Conservation (phyloP, 2,888 invertebrate genomes). For the Pedicia rivosa region DNA sequence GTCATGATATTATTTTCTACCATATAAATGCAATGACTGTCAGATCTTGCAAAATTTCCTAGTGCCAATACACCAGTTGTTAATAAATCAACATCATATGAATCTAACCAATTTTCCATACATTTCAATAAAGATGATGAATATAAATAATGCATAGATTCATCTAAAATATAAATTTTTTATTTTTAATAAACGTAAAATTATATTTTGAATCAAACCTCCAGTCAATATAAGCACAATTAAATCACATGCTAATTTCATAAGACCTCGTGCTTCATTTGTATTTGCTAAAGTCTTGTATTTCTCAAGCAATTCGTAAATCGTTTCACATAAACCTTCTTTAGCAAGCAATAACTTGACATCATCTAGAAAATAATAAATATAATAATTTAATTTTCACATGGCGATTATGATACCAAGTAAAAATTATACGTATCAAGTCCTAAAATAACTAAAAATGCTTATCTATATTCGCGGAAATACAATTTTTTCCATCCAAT, state of each 20-base stretch:
- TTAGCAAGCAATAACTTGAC: constrained; percentile 61
- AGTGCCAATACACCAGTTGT: constrained; percentile 73
- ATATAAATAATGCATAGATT: constrained; percentile 75
- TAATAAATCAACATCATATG: constrained; percentile 53
- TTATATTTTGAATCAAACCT: constrained; percentile 35
- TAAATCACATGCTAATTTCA: constrained; percentile 75
- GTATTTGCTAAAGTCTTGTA: constrained; percentile 47
- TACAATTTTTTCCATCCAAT: no score
- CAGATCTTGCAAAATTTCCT: constrained; percentile 80
- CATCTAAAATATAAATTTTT: constrained; percentile 39
- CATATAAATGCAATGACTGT: constrained; percentile 70
- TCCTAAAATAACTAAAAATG: constrained; percentile 9
- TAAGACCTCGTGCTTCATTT: constrained; percentile 44
- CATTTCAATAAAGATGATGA: constrained; percentile 49
- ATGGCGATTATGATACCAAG: no score
- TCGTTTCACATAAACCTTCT: constrained; percentile 57
- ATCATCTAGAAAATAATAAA: no score
- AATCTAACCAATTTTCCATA: constrained; percentile 62
- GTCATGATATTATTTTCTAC: constrained; percentile 62
- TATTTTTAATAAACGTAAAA: constrained; percentile 6
- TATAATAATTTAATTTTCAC: no score
- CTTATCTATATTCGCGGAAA: no score
- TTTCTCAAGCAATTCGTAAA: constrained; percentile 57
- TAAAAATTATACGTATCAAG: constrained; percentile 1
- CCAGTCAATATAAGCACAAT: constrained; percentile 72